phyloP scores from a whole-genome alignment of 2,113 vertebrate species.

The Bambusicola thoracicus region DNA sequence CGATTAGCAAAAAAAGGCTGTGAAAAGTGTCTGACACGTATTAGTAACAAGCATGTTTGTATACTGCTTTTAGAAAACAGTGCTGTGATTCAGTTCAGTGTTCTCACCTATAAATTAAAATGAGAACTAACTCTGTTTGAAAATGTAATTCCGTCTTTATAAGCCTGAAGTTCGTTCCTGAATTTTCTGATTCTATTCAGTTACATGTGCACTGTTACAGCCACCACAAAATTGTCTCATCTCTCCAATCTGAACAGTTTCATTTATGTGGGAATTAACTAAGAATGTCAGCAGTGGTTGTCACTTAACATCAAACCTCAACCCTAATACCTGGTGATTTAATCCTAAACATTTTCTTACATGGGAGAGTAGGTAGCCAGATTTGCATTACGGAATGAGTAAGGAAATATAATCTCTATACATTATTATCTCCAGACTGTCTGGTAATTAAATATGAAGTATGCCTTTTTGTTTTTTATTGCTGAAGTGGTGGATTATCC shows the following conservation, averaged over 20 bases:
- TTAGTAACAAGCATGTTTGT: neutral
- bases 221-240: neutral
- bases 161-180: neutral
- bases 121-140: neutral
- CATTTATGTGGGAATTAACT: neutral
- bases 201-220: neutral
- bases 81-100: neutral
- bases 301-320: neutral
- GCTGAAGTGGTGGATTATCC: neutral
- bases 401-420: neutral
- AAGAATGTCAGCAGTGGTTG: neutral
- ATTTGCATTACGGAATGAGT: neutral
- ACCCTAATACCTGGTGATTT: neutral
- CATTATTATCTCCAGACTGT: neutral
- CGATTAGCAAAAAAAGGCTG: accelerated
- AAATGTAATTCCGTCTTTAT: neutral
- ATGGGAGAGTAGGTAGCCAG: neutral
- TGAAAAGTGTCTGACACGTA: neutral
- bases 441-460: neutral
- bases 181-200: neutral
- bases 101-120: neutral
- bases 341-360: neutral
- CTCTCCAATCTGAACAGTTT: neutral
- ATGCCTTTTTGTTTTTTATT: neutral
- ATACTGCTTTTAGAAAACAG: neutral